Base-by-base conservation (phyloP, 2,113 vertebrate species). In the Nycticorax nycticorax region DNA sequence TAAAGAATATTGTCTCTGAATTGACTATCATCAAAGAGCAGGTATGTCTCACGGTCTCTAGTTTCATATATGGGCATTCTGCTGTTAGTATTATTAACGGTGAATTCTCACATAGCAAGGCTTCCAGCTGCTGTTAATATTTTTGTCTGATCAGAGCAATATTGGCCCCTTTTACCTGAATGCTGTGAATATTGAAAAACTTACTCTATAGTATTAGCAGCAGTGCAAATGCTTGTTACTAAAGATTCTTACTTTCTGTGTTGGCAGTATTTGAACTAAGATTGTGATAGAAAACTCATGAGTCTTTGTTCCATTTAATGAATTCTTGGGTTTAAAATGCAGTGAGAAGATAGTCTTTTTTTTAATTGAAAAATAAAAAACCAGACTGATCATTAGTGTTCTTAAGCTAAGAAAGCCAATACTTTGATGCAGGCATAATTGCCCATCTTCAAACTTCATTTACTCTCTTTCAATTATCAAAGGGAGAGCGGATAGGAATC, bases 11-110 rank as follows among this genome's bases (percentile, higher is more conserved):
- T 74, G 98, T 99, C 82, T 99, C 98, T 22, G 99, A 99, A 94
- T 97, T 99, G 79, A 98, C 98, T 5, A 99, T 99, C 95, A 98
- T 99, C 96, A 99, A 98, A 97, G 99, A 99, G 83, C 99, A 99
- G 98, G 98, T 98, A 96, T 83, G 24, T 69, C 19, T 79, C n/a
- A 32, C 20, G 57, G 32, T 19, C 59, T 52, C 23, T 14, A 53
- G 27, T 77, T 78, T 62, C 14, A 20, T 24, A 6, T 27, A 19
- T 45, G 3, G 11, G 10, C 23, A 14, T 60, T 47, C 13, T 71
- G 56, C 39, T 83, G 15, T 45, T 74, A 90, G 48, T 18, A 22
- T 35, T 62, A 52, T 37, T 57, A 35, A 64, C 41, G 67, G 18
- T 69, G 60, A 60, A 21, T 48, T 84, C 62, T 89, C 9, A 2